Percentiles rank a stretch among this genome's conserved stretches.
Evolutionary conservation across 2,797 vertebrate species (phyloP).

Genomic region (Poliocrania exsul): DNA sequence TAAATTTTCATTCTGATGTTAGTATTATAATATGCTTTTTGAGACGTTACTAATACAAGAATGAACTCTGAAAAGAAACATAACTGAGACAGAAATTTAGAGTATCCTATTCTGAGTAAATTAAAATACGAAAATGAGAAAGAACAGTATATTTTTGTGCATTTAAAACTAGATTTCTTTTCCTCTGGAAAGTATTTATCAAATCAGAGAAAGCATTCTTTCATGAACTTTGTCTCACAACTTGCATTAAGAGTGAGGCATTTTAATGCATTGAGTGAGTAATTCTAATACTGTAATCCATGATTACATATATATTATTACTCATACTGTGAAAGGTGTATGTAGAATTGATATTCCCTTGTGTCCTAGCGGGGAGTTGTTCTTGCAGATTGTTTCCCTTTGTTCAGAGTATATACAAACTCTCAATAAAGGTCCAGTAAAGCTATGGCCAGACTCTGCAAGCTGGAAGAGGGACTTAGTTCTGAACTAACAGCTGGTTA

Average conservation of each 20-base stretch:
- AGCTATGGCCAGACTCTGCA: neutral
- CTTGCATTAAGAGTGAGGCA: constrained; percentile 3
- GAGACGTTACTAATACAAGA: neutral
- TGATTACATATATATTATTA: neutral
- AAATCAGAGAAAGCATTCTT: constrained; percentile 40
- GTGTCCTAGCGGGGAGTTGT: neutral
- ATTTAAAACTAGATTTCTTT: neutral
- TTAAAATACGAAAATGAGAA: neutral
- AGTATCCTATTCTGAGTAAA: neutral
- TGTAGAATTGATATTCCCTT: neutral
- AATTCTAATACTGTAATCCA: constrained; percentile 51
- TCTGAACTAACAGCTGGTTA: neutral
- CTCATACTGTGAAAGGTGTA: constrained; percentile 26
- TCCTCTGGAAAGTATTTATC: constrained; percentile 41
- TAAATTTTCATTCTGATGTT: neutral
- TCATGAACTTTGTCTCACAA: constrained; percentile 30
- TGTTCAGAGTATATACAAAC: neutral
- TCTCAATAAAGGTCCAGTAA: neutral
- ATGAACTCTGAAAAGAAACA: neutral
- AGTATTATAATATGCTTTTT: neutral
- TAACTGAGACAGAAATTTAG: neutral
- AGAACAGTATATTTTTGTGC: neutral
- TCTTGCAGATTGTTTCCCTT: neutral
- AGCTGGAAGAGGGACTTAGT: neutral
- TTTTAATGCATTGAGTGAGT: neutral